Percentiles rank a stretch among this genome's conserved stretches.
These are phyloP conservation scores for Falco peregrinus DNA, from an alignment of 2,797 vertebrate genomes.

Conservation along the genomic window DNA sequence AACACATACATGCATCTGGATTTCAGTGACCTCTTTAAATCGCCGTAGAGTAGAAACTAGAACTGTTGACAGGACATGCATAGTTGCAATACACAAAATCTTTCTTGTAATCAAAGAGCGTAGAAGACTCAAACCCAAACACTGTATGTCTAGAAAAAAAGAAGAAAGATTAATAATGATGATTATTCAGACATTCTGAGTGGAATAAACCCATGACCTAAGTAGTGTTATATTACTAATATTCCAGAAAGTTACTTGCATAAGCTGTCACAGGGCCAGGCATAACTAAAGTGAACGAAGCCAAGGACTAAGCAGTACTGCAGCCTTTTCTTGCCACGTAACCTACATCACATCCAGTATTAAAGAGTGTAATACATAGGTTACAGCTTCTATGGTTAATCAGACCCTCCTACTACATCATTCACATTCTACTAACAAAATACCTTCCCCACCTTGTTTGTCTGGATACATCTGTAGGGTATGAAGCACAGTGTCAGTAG, in stretches of 20 bases:
- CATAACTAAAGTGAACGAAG: neutral
- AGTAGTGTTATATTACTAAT: neutral
- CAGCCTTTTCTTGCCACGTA: neutral
- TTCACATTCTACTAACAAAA: neutral
- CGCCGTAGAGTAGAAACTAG: conserved; percentile 83
- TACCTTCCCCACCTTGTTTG: conserved; percentile 81
- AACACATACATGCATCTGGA: conserved; percentile 84
- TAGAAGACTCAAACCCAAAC: conserved; percentile 88
- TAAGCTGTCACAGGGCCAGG: neutral
- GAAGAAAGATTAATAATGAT: neutral
- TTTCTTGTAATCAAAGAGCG: conserved; percentile 85
- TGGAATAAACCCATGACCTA: neutral
- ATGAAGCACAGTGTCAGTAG: conserved; percentile 89
- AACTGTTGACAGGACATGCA: conserved; percentile 86
- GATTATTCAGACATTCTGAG: neutral
- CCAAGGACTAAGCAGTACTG: neutral
- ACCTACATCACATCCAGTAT: neutral
- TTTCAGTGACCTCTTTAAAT: conserved; percentile 82
- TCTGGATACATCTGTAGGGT: conserved; percentile 91
- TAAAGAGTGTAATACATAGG: neutral
- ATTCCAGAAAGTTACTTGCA: neutral
- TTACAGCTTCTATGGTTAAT: neutral
- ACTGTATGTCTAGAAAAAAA: conserved; percentile 86
- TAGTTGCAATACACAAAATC: conserved; percentile 84
- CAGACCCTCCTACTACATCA: neutral